These are phyloP conservation scores for Drosophila paracracens DNA, from an alignment of 2,888 invertebrate genomes.

Conservation along the genomic window DNA sequence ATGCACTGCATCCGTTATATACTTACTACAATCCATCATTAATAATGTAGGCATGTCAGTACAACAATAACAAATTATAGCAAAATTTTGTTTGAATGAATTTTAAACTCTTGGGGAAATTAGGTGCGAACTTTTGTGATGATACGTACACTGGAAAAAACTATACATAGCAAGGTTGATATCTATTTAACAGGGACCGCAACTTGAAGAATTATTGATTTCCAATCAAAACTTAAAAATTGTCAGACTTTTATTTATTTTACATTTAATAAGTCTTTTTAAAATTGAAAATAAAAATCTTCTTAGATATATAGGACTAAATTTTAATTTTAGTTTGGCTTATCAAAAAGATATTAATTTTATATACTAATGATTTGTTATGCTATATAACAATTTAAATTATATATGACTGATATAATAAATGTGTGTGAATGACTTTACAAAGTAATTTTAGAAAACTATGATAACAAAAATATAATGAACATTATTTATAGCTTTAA, in stretches of 20 bases:
- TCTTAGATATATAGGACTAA: neutral
- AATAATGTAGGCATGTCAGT: slow-evolving; percentile 57
- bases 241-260: neutral
- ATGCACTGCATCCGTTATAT: slow-evolving; percentile 80
- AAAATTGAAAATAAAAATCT: neutral
- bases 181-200: neutral
- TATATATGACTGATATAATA: neutral
- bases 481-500: neutral
- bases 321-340: neutral
- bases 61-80: slow-evolving; percentile 59
- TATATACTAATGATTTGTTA: neutral
- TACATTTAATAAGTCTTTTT: neutral
- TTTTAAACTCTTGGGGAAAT: slow-evolving; percentile 20
- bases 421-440: neutral
- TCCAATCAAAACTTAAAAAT: neutral
- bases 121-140: slow-evolving; percentile 38
- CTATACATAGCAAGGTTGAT: slow-evolving; percentile 5
- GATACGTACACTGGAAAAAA: slow-evolving; percentile 78
- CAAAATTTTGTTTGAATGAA: slow-evolving; percentile 27
- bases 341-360: neutral
- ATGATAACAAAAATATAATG: neutral
- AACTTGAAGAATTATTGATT: neutral
- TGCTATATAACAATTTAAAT: neutral
- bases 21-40: slow-evolving; percentile 78
- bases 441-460: neutral